phyloP scores from a whole-genome alignment of 2,888 invertebrate species.

The Apamea anceps region DNA sequence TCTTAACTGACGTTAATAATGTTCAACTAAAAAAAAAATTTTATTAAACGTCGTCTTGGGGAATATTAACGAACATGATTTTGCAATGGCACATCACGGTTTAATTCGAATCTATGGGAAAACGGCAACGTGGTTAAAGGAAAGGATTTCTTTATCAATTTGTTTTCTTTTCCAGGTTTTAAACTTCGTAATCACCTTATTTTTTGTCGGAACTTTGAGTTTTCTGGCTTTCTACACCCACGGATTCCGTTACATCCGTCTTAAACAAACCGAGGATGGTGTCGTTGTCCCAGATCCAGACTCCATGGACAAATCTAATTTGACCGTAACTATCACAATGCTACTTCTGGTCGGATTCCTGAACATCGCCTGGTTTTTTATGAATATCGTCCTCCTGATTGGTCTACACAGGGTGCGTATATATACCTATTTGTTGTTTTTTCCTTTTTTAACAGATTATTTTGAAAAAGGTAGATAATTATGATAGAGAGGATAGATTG shows the following conservation, averaged over 20 bases:
- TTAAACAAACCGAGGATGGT: conserved; percentile 36
- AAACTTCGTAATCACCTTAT: conserved; percentile 58
- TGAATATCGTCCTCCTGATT: conserved; percentile 56
- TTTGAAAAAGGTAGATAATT: not conserved
- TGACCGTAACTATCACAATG: conserved; percentile 36
- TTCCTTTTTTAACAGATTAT: not conserved
- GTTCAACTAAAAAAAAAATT: no score
- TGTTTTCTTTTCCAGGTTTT: conserved; percentile 47
- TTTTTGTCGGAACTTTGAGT: conserved; percentile 51
- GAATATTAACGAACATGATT: no score
- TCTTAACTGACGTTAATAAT: not conserved
- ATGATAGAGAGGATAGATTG: no score
- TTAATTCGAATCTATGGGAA: no score
- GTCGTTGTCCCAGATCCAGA: conserved; percentile 35
- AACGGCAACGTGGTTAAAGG: no score
- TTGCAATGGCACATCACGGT: no score
- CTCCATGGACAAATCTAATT: conserved; percentile 27
- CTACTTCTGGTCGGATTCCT: conserved; percentile 44
- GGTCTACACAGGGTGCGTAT: conserved; percentile 62
- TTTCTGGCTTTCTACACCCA: conserved; percentile 61
- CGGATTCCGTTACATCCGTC: conserved; percentile 56
- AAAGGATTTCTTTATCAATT: not conserved
- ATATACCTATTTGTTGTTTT: not conserved
- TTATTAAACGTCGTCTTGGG: not conserved
- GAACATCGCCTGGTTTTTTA: conserved; percentile 59